A percentile compares a stretch with the other conserved stretches of the same genome.
Conservation (phyloP, 2,888 invertebrate species). For the Stenodera caucasica region DNA sequence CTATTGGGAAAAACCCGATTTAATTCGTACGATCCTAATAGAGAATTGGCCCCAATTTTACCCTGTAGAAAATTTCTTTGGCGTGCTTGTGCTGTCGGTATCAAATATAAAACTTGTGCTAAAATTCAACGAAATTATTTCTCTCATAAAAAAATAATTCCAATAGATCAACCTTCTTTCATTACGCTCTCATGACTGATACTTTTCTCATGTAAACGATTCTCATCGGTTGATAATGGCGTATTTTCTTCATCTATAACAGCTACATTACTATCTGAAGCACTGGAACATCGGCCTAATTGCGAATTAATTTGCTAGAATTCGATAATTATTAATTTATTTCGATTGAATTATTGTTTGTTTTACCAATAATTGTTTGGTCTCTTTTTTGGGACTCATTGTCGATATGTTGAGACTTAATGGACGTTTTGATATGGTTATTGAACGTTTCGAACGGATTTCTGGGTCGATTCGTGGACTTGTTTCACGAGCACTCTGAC, state of each 20-base stretch:
- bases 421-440: constrained; percentile 49
- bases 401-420: constrained; percentile 49
- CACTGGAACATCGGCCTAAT: constrained; percentile 37
- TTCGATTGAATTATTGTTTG: constrained; percentile 5
- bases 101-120: constrained; percentile 78
- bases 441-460: constrained; percentile 30
- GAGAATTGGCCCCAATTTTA: constrained; percentile 75
- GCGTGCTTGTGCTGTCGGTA: constrained; percentile 79
- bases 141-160: too few relatives aligned
- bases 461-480: constrained; percentile 25
- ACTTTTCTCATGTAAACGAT: constrained; percentile 46
- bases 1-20: constrained; percentile 84
- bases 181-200: constrained; percentile 53
- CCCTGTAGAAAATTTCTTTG: constrained; percentile 83
- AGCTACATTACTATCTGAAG: constrained; percentile 49
- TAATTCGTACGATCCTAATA: constrained; percentile 82
- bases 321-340: background rate
- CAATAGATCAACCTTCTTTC: constrained; percentile 46
- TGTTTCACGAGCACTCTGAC: constrained; percentile 44
- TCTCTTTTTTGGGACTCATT: constrained; percentile 37
- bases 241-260: constrained; percentile 26
- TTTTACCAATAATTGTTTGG: constrained; percentile 26
- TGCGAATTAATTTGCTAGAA: constrained; percentile 20
- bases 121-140: constrained; percentile 55
- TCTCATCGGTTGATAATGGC: constrained; percentile 30